A percentile compares a stretch with the other conserved stretches of the same genome.
phyloP scores from a whole-genome alignment of 2,113 vertebrate species.

The Pelecanus crispus region DNA sequence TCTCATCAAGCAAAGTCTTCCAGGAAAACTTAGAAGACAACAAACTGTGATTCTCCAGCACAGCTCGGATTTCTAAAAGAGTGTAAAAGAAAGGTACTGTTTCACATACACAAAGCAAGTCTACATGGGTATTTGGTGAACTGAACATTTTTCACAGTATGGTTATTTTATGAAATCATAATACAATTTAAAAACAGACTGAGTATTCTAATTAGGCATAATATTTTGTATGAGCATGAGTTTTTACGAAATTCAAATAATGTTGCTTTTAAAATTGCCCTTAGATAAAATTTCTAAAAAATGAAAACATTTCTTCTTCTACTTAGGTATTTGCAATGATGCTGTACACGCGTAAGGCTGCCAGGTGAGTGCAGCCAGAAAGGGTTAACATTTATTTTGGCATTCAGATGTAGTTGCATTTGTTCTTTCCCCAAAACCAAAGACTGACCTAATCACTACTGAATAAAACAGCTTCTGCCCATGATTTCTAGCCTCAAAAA shows the following conservation, averaged over 20 bases:
- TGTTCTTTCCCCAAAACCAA: neutral
- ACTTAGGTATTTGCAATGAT: neutral
- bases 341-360: neutral
- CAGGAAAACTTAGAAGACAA: neutral
- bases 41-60: neutral
- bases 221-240: neutral
- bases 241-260: neutral
- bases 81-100: neutral
- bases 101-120: neutral
- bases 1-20: neutral
- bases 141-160: neutral
- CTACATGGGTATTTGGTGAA: neutral
- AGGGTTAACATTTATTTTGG: neutral
- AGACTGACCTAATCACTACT: constrained; percentile 28
- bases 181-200: neutral
- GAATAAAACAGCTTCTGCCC: constrained; percentile 32
- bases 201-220: neutral
- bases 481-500: constrained; percentile 57
- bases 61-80: neutral
- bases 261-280: neutral
- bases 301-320: neutral
- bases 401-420: neutral
- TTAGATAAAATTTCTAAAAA: neutral
- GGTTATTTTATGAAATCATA: neutral
- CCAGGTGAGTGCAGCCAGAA: neutral